Base-by-base conservation (phyloP, 2,888 invertebrate species). In the Andrena praecox region DNA sequence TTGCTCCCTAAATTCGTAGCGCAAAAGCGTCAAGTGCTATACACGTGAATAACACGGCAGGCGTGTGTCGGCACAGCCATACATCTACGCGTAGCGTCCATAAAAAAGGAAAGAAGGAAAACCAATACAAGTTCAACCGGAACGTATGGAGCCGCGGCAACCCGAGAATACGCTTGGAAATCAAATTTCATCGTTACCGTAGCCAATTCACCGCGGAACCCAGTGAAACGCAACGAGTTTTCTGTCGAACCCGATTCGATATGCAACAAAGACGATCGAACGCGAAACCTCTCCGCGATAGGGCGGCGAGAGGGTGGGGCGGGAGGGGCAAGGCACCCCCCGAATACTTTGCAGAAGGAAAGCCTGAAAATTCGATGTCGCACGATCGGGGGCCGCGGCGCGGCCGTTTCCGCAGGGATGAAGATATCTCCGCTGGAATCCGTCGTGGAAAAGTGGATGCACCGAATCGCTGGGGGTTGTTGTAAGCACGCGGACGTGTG, bases 361-460 rank as follows among this genome's bases (percentile, higher is more conserved):
- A 72, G 69, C 66, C 62, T 12, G 74, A 71, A 64, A 64, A 77
- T 84, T 74, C 77, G 66, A 81, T 56, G 84, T 79, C 60, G 42
- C 48, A 27, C 56, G 60, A 75, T 71, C 31, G 81, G 48, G 66
- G 35, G 27, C 48, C 20, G 73, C 64, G 50, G 35, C 50, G n/a
- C 67, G 64, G 33, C 12, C 52, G 69, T 73, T 70, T 68, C 69
- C 33, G 56, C 59, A 29, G 54, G 52, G 63, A 66, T 33, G 73
- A 33, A 73, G 85, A 82, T 70, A 75, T 82, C 81, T 68, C 80
- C 80, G 52, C 16, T 33, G 64, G 70, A 84, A 87, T 80, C 74
- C 75, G 71, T 78, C 77, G 77, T 54, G 67, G 66, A 62, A 77
- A 86, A 80, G 77, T 74, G 77, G 80, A 63, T 67, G 75, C 72